Base-by-base conservation (phyloP, 2,888 invertebrate genomes). In the Drosophila nr. perissopoda region DNA sequence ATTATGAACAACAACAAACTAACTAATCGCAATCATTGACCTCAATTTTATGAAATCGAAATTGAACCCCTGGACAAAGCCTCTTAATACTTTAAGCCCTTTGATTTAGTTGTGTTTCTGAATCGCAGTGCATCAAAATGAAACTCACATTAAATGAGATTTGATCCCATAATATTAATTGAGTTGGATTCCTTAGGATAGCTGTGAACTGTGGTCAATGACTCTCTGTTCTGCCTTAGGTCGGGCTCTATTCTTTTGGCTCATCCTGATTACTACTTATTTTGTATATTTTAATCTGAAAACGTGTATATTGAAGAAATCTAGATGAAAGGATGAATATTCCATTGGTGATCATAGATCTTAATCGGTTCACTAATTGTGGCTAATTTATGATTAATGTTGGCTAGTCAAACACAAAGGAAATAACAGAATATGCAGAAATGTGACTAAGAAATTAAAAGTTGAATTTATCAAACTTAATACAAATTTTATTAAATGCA, bases 161-260 rank as follows among this genome's bases (percentile, higher is more conserved):
- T 21, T 1, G 4, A 0, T 8, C 42, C 58, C 7, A 8, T 25
- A 16, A 10, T 25, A 3, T 0, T 34, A 8, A 4, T 51, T 42
- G 31, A 0, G 29, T 2, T 45, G 4, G 25, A 45, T 73, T 5
- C 3, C 18, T 0, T 73, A 42, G 42, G 2, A 13, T 0, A 4
- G 0, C 0, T 3, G 7, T 0, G 0, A 4, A 6, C 7, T 21
- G 16, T 29, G 25, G 36, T 16, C 34, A 11, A 4, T 11, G 4
- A 21, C 27, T 3, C 3, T 49, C 10, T 1, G 38, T 3, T 25
- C 42, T 13, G 6, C 27, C 11, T 1, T 52, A 10, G 4, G 21
- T 5, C 25, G 57, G 16, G 13, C 21, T 1, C 1, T 29, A 4
- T 2, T 21, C 21, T 40, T 16, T 33, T 53, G 34, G 45, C 6